phyloP scores from a whole-genome alignment of 2,113 vertebrate genomes.

The Hippocampus barbouri region DNA sequence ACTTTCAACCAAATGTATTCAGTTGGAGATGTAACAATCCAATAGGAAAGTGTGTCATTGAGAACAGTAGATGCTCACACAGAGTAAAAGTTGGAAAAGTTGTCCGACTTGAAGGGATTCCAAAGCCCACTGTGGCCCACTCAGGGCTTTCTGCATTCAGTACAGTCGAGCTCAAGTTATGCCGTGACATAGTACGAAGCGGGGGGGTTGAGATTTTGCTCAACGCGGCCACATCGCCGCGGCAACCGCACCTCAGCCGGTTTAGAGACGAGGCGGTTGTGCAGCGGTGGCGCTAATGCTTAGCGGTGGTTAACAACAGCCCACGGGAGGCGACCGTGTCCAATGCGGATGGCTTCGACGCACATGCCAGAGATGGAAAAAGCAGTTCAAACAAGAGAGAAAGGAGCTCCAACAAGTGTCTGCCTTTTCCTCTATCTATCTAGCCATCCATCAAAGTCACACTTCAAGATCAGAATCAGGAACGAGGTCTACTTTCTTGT shows the following conservation, averaged over 20 bases:
- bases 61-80: too few relatives aligned
- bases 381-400: not conserved
- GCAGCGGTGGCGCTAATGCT: slow-evolving; percentile 49
- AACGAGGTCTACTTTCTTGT: not conserved
- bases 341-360: slow-evolving; percentile 26
- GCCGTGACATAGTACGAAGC: slow-evolving; percentile 2
- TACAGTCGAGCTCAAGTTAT: not conserved
- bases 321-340: slow-evolving; percentile 20
- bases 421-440: too few relatives aligned
- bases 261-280: slow-evolving; percentile 56
- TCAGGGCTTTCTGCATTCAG: not conserved
- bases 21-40: too few relatives aligned
- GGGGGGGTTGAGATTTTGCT: slow-evolving; percentile 26
- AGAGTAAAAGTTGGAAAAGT: not conserved
- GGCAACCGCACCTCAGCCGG: slow-evolving; percentile 35
- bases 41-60: too few relatives aligned
- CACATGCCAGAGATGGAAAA: not conserved
- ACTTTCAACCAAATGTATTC: too few relatives aligned
- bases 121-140: not conserved
- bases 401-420: not conserved
- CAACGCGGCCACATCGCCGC: slow-evolving; percentile 24
- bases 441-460: too few relatives aligned
- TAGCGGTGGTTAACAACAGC: slow-evolving; percentile 48
- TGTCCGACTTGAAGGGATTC: not conserved
- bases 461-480: too few relatives aligned